Conservation (phyloP, 2,888 invertebrate genomes). For the Malacosoma neustria region DNA sequence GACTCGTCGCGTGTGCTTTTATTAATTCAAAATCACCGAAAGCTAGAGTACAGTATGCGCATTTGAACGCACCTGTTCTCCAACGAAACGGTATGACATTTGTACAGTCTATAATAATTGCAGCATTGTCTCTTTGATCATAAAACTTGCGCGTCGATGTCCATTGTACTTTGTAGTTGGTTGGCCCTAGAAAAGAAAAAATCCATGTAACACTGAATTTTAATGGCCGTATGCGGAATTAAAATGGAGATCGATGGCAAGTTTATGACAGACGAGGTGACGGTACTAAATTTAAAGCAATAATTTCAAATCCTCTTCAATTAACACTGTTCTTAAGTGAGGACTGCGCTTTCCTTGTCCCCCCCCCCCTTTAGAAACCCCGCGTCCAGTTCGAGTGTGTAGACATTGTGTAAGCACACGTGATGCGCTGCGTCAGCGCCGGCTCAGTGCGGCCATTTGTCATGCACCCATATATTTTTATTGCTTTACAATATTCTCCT, state of each 20-base stretch:
- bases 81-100: conserved; percentile 59
- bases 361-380: too few species aligned
- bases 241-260: not conserved
- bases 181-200: conserved; percentile 8
- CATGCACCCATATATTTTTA: too few species aligned
- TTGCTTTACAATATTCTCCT: too few species aligned
- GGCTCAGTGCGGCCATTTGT: too few species aligned
- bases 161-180: conserved; percentile 1
- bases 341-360: too few species aligned
- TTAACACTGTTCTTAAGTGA: too few species aligned
- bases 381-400: too few species aligned
- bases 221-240: not conserved
- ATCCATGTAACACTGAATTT: not conserved
- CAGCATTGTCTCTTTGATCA: conserved; percentile 58
- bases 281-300: too few species aligned
- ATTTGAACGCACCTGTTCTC: conserved; percentile 48
- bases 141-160: conserved; percentile 4
- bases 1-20: conserved; percentile 34
- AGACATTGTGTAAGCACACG: too few species aligned
- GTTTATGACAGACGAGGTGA: not conserved
- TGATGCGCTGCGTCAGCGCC: too few species aligned
- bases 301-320: too few species aligned
- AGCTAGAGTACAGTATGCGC: conserved; percentile 43
- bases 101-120: conserved; percentile 50
- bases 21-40: conserved; percentile 45